Percentiles rank a stretch among this genome's conserved stretches.
Conservation (phyloP, 1,140 invertebrate genomes). For the Platorchestia sp. region DNA sequence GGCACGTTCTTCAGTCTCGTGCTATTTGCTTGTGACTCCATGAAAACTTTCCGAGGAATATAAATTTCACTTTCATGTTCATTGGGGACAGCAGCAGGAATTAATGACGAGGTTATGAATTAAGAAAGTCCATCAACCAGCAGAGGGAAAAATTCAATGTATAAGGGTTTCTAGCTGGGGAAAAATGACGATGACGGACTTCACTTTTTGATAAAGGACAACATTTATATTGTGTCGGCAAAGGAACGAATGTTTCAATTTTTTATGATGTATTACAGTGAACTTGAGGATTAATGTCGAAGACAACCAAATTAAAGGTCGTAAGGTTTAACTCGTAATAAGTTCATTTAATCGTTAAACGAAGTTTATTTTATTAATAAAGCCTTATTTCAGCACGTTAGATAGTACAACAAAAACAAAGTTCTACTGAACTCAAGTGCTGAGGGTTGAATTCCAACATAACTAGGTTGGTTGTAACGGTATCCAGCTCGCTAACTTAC, state of each 20-base stretch:
- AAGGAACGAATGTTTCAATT: background rate
- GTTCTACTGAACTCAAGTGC: background rate
- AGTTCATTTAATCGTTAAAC: too few species aligned
- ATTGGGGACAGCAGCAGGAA: background rate
- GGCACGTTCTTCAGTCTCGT: background rate
- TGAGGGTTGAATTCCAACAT: background rate
- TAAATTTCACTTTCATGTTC: background rate
- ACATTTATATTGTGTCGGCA: background rate
- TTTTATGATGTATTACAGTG: background rate
- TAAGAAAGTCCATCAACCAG: background rate
- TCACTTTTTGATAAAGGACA: background rate
- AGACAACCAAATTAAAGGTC: background rate
- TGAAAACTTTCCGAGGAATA: background rate
- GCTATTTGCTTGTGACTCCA: background rate
- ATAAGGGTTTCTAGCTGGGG: background rate
- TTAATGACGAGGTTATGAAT: background rate
- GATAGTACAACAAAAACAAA: background rate
- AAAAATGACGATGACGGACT: background rate
- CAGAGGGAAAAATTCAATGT: background rate
- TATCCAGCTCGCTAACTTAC: background rate
- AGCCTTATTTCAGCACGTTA: background rate
- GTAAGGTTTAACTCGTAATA: background rate
- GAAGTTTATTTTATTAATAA: background rate
- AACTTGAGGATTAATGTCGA: background rate
- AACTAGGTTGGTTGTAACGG: background rate